phyloP scores from a whole-genome alignment of 1,140 invertebrate species.

The Trichomalopsis sarcophagae region DNA sequence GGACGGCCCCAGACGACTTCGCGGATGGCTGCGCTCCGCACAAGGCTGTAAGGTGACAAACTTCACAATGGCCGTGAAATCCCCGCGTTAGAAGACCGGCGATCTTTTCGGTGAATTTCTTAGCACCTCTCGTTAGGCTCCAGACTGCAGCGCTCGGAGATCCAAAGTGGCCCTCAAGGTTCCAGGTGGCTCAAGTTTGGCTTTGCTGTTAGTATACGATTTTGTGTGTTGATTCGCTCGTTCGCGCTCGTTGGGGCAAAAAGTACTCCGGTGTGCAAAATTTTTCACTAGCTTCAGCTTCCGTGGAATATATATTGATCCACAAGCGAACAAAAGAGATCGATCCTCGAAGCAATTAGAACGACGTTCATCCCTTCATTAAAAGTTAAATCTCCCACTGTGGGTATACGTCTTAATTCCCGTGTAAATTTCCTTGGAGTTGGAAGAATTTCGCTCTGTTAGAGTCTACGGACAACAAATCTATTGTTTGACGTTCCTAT shows the following conservation, averaged over 20 bases:
- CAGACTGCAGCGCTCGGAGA: not conserved
- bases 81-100: not conserved
- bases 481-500: conserved; percentile 16
- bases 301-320: too few species aligned
- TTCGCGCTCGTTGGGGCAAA: not conserved
- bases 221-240: not conserved
- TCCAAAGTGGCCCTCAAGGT: not conserved
- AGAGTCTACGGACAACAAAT: not conserved
- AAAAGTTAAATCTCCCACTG: conserved; percentile 9
- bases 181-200: not conserved
- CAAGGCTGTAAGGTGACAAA: not conserved
- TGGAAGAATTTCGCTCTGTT: not conserved
- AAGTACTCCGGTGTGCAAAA: too few species aligned
- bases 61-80: not conserved
- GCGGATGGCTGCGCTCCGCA: not conserved
- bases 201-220: conserved; percentile 17
- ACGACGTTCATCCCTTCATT: not conserved
- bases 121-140: not conserved
- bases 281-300: too few species aligned
- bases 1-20: not conserved
- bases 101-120: not conserved
- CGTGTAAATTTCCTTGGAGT: conserved; percentile 9
- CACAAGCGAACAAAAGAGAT: not conserved
- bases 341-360: conserved; percentile 3
- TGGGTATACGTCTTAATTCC: not conserved